Evolutionary conservation across 1,140 invertebrate species (phyloP), one percentile per base, ranked within the genome.

Genomic region (Hypsibius dujardini): DNA sequence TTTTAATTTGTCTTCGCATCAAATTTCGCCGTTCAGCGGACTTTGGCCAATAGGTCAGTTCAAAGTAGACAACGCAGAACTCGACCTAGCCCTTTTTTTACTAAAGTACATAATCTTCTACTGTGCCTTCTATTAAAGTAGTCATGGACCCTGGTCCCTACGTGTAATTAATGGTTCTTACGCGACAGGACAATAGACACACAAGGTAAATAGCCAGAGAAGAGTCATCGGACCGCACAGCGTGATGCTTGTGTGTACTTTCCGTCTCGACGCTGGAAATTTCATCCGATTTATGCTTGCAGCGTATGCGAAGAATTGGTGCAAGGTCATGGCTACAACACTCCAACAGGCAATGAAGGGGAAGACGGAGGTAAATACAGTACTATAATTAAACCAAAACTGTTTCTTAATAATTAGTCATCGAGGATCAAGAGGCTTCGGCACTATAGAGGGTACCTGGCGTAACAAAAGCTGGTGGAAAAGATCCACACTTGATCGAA

Each of bases 261-360:
- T 28, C 28, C 28, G 28, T 28, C 28, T 28, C 28, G 28, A 28
- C 28, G 28, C 28, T 28, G 28, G 28, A 28, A 28, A 28, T 28
- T 28, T 28, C 28, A 28, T 28, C 28, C 28, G 28, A 28, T 28
- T 28, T 28, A 28, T 28, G 28, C 28, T 28, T 28, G 28, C 28
- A 28, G 28, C 28, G n/a, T 56, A 56, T 7, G 62, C 12, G 62
- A 67, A 67, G 62, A 67, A 67, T 42, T 67, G 62, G 12, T 67
- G 62, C 12, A 67, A 45, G 3, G 62, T 42, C 62, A 67, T 67
- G 42, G 42, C 42, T 7, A 42, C 12, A 7, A 67, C 62, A 67
- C 42, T 67, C 62, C 62, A 67, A 45, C 62, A 67, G 12, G 12
- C 62, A 42, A 67, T 42, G 42, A 67, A 67, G 7, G 62, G 62